Conservation (phyloP, 2,113 vertebrate genomes). For the Uria aalge region DNA sequence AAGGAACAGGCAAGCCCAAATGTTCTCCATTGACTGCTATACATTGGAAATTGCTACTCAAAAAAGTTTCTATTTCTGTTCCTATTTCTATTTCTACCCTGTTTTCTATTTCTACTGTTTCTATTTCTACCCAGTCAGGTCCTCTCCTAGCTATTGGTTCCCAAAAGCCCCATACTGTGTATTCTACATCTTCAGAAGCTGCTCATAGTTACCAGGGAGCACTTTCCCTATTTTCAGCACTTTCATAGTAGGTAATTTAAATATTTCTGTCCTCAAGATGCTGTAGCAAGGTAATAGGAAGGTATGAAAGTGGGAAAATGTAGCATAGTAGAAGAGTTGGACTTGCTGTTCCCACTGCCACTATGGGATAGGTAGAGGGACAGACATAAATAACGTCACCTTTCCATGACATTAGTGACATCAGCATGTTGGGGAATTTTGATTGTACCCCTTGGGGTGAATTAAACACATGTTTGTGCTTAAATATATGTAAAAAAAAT, state of each 20-base stretch:
- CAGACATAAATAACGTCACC: background rate
- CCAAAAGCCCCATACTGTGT: background rate
- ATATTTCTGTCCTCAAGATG: background rate
- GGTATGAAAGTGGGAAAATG: background rate
- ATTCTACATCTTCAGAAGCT: background rate
- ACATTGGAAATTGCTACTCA: background rate
- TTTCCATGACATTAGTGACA: background rate
- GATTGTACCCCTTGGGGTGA: background rate
- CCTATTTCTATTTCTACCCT: background rate
- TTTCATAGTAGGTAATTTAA: background rate
- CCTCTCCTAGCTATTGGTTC: background rate
- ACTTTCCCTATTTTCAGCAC: background rate
- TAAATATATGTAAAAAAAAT: background rate
- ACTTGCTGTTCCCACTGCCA: background rate
- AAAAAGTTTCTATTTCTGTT: background rate
- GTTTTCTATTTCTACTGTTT: background rate
- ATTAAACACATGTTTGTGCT: background rate
- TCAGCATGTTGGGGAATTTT: background rate
- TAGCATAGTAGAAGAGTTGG: background rate
- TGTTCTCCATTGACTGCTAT: background rate
- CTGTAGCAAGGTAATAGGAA: background rate
- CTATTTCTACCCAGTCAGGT: rapidly evolving
- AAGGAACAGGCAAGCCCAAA: background rate
- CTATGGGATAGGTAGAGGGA: background rate
- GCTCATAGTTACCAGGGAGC: background rate